phyloP scores from a whole-genome alignment of 2,797 vertebrate genomes.

The Siniperca undulata region DNA sequence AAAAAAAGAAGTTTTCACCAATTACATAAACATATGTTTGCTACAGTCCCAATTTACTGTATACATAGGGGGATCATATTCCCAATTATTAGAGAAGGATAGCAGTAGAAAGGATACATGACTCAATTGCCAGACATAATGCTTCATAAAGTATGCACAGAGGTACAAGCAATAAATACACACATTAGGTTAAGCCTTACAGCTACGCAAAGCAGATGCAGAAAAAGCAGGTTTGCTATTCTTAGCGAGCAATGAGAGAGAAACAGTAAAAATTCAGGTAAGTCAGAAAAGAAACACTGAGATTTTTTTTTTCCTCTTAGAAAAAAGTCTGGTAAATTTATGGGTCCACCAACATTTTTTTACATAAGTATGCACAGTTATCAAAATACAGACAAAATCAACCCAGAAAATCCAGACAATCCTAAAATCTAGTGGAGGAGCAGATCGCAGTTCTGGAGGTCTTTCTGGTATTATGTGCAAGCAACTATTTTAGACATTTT shows the following conservation, averaged over 20 bases:
- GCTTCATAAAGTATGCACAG: constrained; percentile 99
- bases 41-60: constrained; percentile 99
- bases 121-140: constrained; percentile 99
- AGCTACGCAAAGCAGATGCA: constrained; percentile 99
- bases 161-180: constrained; percentile 99
- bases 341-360: constrained; percentile 99
- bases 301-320: constrained; percentile 91
- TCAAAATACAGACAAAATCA: constrained; percentile 99
- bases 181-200: constrained; percentile 99
- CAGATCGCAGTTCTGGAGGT: constrained; percentile 99
- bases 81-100: constrained; percentile 97
- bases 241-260: constrained; percentile 99
- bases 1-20: constrained; percentile 95
- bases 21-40: constrained; percentile 99
- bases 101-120: constrained; percentile 99
- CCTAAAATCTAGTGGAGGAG: constrained; percentile 99
- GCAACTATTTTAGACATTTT: constrained; percentile 99
- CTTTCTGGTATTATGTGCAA: constrained; percentile 99
- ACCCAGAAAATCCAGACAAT: constrained; percentile 99
- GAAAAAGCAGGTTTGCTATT: constrained; percentile 99
- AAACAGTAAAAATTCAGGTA: constrained; percentile 99
- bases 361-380: constrained; percentile 99
- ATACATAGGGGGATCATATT: constrained; percentile 98
- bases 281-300: constrained; percentile 99
- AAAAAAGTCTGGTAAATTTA: constrained; percentile 99